A percentile compares a stretch with the other conserved stretches of the same genome.
These are phyloP conservation scores for Dryococelus australis DNA, from an alignment of 2,888 invertebrate species.

Conservation along the genomic window DNA sequence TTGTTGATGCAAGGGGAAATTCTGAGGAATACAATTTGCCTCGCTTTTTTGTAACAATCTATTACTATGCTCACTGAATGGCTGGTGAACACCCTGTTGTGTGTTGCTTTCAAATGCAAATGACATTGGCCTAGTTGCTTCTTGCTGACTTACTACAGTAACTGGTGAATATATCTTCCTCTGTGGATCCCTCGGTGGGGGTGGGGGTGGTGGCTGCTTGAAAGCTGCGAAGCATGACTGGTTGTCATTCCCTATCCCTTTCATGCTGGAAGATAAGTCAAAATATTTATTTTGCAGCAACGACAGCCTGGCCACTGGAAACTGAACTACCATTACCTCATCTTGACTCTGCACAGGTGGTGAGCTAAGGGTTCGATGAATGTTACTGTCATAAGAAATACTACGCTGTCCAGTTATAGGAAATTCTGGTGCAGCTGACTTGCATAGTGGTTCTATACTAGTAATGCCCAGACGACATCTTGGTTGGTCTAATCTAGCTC, in stretches of 20 bases:
- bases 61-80: slow-evolving; percentile 12
- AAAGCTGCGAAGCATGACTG: slow-evolving; percentile 31
- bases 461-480: background rate
- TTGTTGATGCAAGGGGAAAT: slow-evolving; percentile 5
- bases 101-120: slow-evolving; percentile 59
- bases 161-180: slow-evolving; percentile 62
- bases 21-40: background rate
- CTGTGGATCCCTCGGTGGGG: slow-evolving; percentile 80
- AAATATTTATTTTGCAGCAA: slow-evolving; percentile 17
- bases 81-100: slow-evolving; percentile 1
- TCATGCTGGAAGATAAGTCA: slow-evolving; percentile 18
- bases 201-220: slow-evolving; percentile 69
- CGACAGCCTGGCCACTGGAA: slow-evolving; percentile 60
- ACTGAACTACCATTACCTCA: slow-evolving; percentile 62
- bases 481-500: background rate
- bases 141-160: slow-evolving; percentile 53
- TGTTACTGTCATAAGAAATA: slow-evolving; percentile 41
- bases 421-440: slow-evolving; percentile 25
- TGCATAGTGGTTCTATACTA: slow-evolving; percentile 6
- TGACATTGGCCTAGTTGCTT: slow-evolving; percentile 60
- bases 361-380: slow-evolving; percentile 35
- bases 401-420: slow-evolving; percentile 39
- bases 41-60: background rate
- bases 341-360: background rate
- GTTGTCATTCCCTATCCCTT: slow-evolving; percentile 6